phyloP scores from a whole-genome alignment of 2,113 vertebrate genomes.

The Vanacampus margaritifer region DNA sequence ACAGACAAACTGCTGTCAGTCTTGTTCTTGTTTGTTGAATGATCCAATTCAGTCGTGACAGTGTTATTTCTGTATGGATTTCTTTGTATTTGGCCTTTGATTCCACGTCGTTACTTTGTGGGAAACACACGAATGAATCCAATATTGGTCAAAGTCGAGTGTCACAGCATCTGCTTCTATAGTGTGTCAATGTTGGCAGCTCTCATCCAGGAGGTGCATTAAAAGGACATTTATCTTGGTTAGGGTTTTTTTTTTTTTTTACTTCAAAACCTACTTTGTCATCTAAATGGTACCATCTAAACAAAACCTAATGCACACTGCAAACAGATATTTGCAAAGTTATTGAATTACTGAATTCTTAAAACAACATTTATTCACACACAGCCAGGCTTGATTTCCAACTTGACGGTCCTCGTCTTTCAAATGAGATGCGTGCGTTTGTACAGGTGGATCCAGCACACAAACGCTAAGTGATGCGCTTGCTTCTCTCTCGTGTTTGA shows the following conservation, averaged over 20 bases:
- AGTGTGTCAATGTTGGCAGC: constrained; percentile 29
- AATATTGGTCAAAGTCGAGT: not conserved
- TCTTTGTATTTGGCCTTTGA: constrained; percentile 3
- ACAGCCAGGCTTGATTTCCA: constrained; percentile 15
- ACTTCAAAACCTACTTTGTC: constrained; percentile 2
- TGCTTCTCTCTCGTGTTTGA: constrained; percentile 50
- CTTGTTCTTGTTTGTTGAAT: constrained; percentile 7
- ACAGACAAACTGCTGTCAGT: not conserved
- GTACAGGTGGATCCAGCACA: not conserved
- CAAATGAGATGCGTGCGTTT: constrained; percentile 9
- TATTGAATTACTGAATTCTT: not conserved
- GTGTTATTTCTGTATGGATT: constrained; percentile 3
- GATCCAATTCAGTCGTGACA: not conserved
- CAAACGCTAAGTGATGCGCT: constrained; percentile 17
- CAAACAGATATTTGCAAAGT: not conserved
- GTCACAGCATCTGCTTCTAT: constrained; percentile 30
- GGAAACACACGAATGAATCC: not conserved
- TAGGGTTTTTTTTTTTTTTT: constrained; percentile 29
- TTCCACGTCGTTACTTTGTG: not conserved
- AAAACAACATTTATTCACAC: constrained; percentile 23
- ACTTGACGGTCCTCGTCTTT: constrained; percentile 18
- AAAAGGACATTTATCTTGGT: constrained; percentile 62
- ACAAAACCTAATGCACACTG: constrained; percentile 6
- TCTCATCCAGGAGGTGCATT: constrained; percentile 33
- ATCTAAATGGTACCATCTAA: constrained; percentile 17